Base-by-base conservation (phyloP, 2,113 vertebrate genomes). In the Dolichotis patagonum region DNA sequence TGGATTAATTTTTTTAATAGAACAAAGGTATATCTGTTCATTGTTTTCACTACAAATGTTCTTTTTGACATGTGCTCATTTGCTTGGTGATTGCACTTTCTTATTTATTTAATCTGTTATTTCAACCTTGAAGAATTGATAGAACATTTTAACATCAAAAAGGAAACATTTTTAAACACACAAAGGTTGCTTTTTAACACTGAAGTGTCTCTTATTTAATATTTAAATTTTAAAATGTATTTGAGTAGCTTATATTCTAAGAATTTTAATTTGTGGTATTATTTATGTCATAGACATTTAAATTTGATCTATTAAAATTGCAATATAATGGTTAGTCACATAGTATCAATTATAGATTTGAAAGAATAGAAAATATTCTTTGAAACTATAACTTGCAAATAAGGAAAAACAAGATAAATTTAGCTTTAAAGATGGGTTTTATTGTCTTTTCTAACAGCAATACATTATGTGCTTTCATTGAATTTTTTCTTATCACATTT, bases 21-120 rank as follows among this genome's bases (percentile, higher is more conserved):
- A 97, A 95, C 60, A 92, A 78, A 86, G 28, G 43, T 77, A 17
- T 67, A 80, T 91, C 43, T 92, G 52, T 85, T 94, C 81, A 88
- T 90, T 94, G 82, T 94, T 58, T 81, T 93, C 56, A 60, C 60
- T 81, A 38, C 2, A 78, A 38, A 58, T 91, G 24, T 32, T 65
- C 46, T 88, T 94, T 96, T 65, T 73, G 60, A 90, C 81, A 7
- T 78, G 20, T 32, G 28, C 26, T 86, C 43, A 38, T 52, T 26
- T 49, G 56, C 24, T 91, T 82, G 85, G 38, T 49, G 26, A 7
- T 19, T 88, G 16, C 20, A 81, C 69, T 75, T 87, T 94, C 17
- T 86, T 81, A 96, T 89, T 78, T 67, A 26, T 84, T 90, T 63
- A 89, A 60, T 96, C 12, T 91, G 30, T 24, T 77, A 77, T 80